A percentile compares a stretch with the other conserved stretches of the same genome.
Conservation (phyloP, 2,888 invertebrate species). For the Pammene aurita region DNA sequence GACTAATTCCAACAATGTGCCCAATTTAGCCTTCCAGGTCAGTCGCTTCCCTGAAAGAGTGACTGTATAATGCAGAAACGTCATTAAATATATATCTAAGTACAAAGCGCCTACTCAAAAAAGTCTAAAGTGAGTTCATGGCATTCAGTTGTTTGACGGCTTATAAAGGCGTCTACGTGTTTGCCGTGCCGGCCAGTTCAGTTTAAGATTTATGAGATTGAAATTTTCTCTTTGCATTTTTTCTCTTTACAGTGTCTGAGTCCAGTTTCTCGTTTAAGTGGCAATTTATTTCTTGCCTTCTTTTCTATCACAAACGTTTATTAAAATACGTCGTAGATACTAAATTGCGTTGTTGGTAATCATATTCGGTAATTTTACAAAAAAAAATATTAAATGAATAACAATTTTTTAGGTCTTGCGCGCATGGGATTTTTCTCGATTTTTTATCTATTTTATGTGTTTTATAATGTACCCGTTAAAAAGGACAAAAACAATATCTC, state of each 20-base stretch:
- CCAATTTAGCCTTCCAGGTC: too few relatives aligned
- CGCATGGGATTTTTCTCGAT: too few relatives aligned
- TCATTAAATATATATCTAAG: too few relatives aligned
- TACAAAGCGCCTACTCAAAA: slow-evolving; percentile 3
- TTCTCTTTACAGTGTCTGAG: slow-evolving; percentile 34
- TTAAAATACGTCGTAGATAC: slow-evolving; percentile 41
- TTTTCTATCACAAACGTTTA: slow-evolving; percentile 42
- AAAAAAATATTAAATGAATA: background rate
- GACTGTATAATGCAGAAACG: too few relatives aligned
- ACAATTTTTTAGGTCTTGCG: too few relatives aligned
- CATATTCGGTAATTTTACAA: slow-evolving; percentile 1
- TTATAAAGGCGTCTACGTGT: slow-evolving; percentile 29
- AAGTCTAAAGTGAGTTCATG: background rate
- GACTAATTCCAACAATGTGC: too few relatives aligned
- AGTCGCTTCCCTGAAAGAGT: too few relatives aligned
- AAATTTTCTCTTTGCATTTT: slow-evolving; percentile 34
- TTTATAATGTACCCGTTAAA: too few relatives aligned
- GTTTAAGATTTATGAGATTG: slow-evolving; percentile 37
- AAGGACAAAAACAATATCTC: too few relatives aligned
- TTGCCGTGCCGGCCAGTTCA: slow-evolving; percentile 27
- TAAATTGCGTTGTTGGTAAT: slow-evolving; percentile 6
- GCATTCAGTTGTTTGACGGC: slow-evolving; percentile 7
- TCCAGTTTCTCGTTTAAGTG: slow-evolving; percentile 42
- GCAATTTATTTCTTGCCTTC: slow-evolving; percentile 43
- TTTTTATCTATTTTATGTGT: too few relatives aligned